A percentile compares a stretch with the other conserved stretches of the same genome.
These are phyloP conservation scores for Hormiphora californensis DNA, from an alignment of 37 sponge, comb jelly and placozoan genomes.

Conservation along the genomic window DNA sequence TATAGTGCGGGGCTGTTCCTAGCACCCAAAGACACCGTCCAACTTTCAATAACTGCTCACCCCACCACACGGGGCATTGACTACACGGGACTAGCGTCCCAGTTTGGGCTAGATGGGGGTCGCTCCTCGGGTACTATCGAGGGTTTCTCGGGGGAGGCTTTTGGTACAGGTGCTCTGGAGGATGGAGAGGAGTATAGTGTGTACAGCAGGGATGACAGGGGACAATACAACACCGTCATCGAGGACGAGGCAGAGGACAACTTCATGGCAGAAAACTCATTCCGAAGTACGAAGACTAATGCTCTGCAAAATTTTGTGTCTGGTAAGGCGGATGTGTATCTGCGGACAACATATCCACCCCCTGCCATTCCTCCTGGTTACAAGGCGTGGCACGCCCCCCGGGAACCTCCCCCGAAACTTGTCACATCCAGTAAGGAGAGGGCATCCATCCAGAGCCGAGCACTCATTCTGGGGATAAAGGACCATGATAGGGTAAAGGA, in stretches of 20 bases:
- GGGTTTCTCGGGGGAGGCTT: constrained; percentile 64
- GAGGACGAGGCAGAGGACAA: constrained; percentile 58
- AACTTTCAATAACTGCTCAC: neutral
- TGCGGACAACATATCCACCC: neutral
- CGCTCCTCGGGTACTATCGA: neutral
- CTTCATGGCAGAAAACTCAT: neutral
- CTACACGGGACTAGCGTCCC: neutral
- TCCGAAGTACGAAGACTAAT: neutral
- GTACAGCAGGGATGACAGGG: constrained; percentile 64
- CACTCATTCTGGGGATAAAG: neutral
- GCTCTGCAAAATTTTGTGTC: neutral
- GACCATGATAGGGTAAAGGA: neutral
- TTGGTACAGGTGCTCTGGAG: constrained; percentile 90
- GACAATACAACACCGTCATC: constrained; percentile 59
- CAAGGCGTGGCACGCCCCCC: neutral
- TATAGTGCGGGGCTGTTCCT: neutral
- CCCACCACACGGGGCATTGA: neutral
- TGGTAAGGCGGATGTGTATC: constrained; percentile 7
- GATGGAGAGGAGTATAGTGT: constrained; percentile 58
- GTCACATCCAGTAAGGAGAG: neutral
- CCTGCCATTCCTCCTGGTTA: neutral
- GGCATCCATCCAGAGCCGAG: neutral
- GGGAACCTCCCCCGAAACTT: too few relatives aligned
- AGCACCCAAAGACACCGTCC: neutral
- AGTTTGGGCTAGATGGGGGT: too few relatives aligned